Evolutionary conservation across 2,888 invertebrate species (phyloP), one percentile per base, ranked within the genome.

Genomic region (Agrotis segetum): DNA sequence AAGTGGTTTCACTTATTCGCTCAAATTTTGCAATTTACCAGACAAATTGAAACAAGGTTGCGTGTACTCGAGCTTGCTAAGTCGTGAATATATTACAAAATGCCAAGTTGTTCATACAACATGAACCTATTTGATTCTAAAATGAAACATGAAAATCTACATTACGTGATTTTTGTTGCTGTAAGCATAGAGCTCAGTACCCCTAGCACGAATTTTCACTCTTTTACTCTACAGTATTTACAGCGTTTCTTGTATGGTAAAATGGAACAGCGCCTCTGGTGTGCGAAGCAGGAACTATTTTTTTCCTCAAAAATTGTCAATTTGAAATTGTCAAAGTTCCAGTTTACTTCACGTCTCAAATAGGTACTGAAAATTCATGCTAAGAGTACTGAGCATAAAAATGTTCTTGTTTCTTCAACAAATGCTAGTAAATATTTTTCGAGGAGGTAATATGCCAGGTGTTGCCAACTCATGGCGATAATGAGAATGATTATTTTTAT

Each of bases 71-170:
- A 67, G 62, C 47, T 66, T 24, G 58, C 5, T 44, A 49, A 49
- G 29, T 64, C 50, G 59, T 21, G 52, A 71, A 79, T 55, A 34
- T 59, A 49, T 61, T 56, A 58, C 5, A 29, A 67, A 17, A 67
- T 49, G 21, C 19, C 24, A 52, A 65, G n/a, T 61, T 61, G 40
- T 61, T 50, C 24, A 56, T 40, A 66, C 46, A 66, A 61, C 21
- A 66, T 47, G 40, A n/a, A n/a, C n/a, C n/a, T 75, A 80, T 60
- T 56, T 53, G 1, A 64, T n/a, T n/a, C n/a, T n/a, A n/a, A n/a
- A n/a, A n/a, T n/a, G n/a, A n/a, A n/a, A n/a, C n/a, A n/a, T n/a
- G 40, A n/a, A 40, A 60, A 58, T 34, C 16, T 24, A 19, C 13
- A 17, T 60, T 46, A 34, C 21, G 14, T 65, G 6, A 9, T 29